These are phyloP conservation scores for Atrichornis clamosus DNA, from an alignment of 2,113 vertebrate species.

Conservation along the genomic window DNA sequence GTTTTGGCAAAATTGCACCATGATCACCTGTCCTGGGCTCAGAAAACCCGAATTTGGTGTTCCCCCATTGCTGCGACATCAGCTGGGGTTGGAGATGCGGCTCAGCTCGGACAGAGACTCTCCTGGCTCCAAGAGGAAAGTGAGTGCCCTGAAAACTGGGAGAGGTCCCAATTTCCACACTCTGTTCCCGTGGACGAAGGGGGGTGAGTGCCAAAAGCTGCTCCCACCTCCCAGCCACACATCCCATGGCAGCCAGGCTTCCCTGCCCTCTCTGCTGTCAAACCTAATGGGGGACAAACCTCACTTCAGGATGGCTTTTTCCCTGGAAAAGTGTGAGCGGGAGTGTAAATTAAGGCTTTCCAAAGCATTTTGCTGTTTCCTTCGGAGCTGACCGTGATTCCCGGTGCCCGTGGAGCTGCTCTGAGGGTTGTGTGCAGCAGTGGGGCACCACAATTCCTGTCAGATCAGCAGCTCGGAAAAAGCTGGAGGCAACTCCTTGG, in stretches of 20 bases:
- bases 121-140: neutral
- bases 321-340: neutral
- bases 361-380: neutral
- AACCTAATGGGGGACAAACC: neutral
- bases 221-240: neutral
- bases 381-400: fast-evolving
- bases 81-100: neutral
- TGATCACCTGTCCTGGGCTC: fast-evolving
- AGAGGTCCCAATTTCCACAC: fast-evolving
- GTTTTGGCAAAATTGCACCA: neutral
- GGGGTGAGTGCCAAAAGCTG: neutral
- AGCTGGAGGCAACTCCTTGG: neutral
- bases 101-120: fast-evolving
- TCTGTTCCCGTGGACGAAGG: neutral
- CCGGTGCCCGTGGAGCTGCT: neutral
- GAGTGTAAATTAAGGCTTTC: neutral
- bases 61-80: fast-evolving
- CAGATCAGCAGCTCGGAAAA: neutral
- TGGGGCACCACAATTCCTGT: neutral
- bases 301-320: neutral
- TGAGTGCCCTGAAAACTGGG: fast-evolving
- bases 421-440: neutral
- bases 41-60: neutral
- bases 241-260: neutral
- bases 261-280: neutral